These are phyloP conservation scores for Aproaerema taeniolella DNA, from an alignment of 2,888 invertebrate species.

Conservation along the genomic window DNA sequence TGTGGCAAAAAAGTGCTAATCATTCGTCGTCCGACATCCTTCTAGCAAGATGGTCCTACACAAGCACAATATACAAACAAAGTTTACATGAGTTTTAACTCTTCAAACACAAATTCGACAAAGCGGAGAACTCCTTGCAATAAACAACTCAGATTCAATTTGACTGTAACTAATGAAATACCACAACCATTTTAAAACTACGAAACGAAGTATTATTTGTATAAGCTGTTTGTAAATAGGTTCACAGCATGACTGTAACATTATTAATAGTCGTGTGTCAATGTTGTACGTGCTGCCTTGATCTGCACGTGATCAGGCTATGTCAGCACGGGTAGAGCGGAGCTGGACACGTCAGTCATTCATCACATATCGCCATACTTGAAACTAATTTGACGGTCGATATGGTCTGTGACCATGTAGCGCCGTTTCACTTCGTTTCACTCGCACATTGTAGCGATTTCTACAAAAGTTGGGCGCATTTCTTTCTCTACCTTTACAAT, in stretches of 20 bases:
- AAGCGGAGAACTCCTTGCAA: too few relatives aligned
- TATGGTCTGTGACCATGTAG: slow-evolving; percentile 59
- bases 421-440: slow-evolving; percentile 63
- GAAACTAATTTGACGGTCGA: slow-evolving; percentile 67
- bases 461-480: slow-evolving; percentile 44
- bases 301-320: slow-evolving; percentile 1
- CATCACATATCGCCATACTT: slow-evolving; percentile 42
- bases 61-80: too few relatives aligned
- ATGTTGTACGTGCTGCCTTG: background rate
- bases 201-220: too few relatives aligned
- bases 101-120: too few relatives aligned
- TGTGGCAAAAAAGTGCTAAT: slow-evolving; percentile 24
- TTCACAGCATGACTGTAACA: background rate
- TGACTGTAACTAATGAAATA: too few relatives aligned
- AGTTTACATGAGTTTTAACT: too few relatives aligned
- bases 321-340: slow-evolving; percentile 7
- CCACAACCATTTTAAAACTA: too few relatives aligned
- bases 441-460: slow-evolving; percentile 51
- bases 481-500: slow-evolving; percentile 44
- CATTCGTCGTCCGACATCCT: slow-evolving; percentile 10
- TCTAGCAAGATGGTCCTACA: too few relatives aligned
- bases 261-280: background rate
- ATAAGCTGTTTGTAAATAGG: too few relatives aligned
- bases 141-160: too few relatives aligned
- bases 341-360: slow-evolving; percentile 31